Percentiles rank a stretch among this genome's conserved stretches.
Evolutionary conservation across 1,140 invertebrate genomes (phyloP).

Genomic region (Phymorhynchus buccinoides): DNA sequence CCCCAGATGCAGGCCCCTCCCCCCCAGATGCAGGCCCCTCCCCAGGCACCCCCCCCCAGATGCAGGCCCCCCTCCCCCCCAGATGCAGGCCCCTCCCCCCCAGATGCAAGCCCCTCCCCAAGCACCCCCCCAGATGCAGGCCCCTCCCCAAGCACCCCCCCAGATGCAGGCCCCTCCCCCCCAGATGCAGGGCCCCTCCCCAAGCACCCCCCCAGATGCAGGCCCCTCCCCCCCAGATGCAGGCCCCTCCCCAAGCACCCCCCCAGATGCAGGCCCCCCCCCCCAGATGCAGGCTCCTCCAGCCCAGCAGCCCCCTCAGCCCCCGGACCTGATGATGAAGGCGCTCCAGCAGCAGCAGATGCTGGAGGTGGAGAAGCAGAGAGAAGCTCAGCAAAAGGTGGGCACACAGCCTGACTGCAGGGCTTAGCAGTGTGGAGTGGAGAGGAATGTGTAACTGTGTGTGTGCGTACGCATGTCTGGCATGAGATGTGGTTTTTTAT

Average conservation of each 20-base stretch:
- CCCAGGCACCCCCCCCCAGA: constrained; percentile 24
- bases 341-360: constrained; percentile 65
- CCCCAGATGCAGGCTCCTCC: constrained; percentile 13
- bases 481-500: no score
- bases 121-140: neutral
- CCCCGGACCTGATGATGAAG: constrained; percentile 62
- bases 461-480: neutral
- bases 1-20: neutral
- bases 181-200: constrained; percentile 25
- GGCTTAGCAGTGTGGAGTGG: neutral
- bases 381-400: constrained; percentile 59
- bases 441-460: neutral
- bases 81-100: no score
- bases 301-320: constrained; percentile 29
- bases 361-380: constrained; percentile 64
- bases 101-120: no score
- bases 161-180: no score
- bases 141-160: constrained; percentile 1
- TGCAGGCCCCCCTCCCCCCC: no score
- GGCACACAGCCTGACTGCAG: no score
- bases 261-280: no score
- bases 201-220: constrained; percentile 27
- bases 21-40: no score
- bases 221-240: constrained; percentile 45
- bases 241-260: constrained; percentile 18